Evolutionary conservation across 1,140 invertebrate species (phyloP).

Genomic region (Lordiphosa collinella): DNA sequence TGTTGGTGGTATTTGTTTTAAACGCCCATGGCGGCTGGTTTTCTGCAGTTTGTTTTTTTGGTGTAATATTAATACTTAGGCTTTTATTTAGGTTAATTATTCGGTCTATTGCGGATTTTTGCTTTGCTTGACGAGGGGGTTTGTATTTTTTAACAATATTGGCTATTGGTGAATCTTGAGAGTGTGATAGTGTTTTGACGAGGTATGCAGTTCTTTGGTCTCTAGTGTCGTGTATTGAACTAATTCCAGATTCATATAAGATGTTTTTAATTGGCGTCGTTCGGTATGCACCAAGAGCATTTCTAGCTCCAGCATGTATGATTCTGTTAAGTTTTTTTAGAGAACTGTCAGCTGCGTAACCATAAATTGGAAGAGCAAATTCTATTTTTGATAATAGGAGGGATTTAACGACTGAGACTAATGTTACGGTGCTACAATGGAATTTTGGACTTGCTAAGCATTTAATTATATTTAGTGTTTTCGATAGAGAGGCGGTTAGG

Average conservation of each 20-base stretch:
- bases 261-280: too few species aligned
- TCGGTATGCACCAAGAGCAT: neutral
- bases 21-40: too few species aligned
- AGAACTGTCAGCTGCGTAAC: neutral
- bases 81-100: neutral
- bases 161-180: neutral
- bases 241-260: neutral
- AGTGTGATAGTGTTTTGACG: neutral
- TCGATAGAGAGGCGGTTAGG: neutral
- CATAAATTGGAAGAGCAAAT: slow-evolving; percentile 5
- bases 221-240: neutral
- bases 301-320: slow-evolving; percentile 1
- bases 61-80: too few species aligned
- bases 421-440: too few species aligned
- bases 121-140: neutral
- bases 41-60: neutral
- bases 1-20: too few species aligned
- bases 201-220: neutral
- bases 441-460: too few species aligned
- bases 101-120: neutral
- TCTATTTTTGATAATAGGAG: slow-evolving; percentile 17
- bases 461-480: slow-evolving; percentile 1
- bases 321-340: too few species aligned
- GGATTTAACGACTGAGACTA: neutral
- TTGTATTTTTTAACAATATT: slow-evolving; percentile 1